Evolutionary conservation across 2,113 vertebrate genomes (phyloP), one percentile per base, ranked within the genome.

Genomic region (Panthera uncia): DNA sequence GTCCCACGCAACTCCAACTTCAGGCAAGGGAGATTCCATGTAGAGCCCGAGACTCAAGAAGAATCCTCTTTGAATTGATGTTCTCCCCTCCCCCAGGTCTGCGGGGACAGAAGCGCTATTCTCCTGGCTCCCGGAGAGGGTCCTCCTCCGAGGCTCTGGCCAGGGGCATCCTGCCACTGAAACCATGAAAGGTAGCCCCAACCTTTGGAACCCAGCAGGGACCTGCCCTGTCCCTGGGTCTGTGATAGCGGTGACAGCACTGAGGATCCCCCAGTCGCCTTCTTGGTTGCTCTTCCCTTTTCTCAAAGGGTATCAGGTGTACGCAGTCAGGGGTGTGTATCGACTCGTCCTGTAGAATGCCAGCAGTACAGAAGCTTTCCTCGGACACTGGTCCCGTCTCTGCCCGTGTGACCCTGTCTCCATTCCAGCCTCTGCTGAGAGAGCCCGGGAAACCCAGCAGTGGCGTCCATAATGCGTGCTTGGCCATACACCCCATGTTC

Each of bases 291-390:
- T 14, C 31, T 66, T 14, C 12, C 19, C 50, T 48, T n/a, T n/a
- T 57, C 50, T 25, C 33, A 31, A 73, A 92, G 29, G 41, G n/a
- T 16, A 83, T 25, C 13, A 21, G 9, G 19, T n/a, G 36, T 1
- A 27, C 14, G 5, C 0, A 18, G 21, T 2, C 10, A 82, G 9
- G 18, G 18, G 0, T 1, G 1, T 5, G 9, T 73, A 19, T 14
- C 29, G 4, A 25, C 21, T 1, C 2, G 1, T 29, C 66, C 31
- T 36, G 4, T 29, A 15, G 66, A 36, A 21, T 73, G 52, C 50
- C 52, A 29, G 38, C 48, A 14, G 31, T 21, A 1, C 38, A 63
- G 27, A 23, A 41, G 8, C 21, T 21, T 82, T 45, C 21, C 50
- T 57, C 33, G 21, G 7, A 55, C 5, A n/a, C 65, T 19, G 65